Conservation (phyloP, 2,888 invertebrate genomes). For the Ferrisia virgata region DNA sequence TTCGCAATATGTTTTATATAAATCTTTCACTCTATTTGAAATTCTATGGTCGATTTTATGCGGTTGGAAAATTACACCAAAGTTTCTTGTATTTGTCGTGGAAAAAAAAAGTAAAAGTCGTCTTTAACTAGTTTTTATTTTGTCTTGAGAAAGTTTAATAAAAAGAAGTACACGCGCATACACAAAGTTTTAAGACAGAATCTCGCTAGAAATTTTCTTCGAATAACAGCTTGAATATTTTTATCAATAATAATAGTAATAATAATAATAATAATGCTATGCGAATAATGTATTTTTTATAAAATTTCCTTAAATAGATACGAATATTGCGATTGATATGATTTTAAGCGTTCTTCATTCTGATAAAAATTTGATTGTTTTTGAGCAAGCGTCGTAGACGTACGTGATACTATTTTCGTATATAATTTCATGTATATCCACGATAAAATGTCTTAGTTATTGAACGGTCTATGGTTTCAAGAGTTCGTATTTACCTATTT, state of each 20-base stretch:
- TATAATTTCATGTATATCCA: too few relatives aligned
- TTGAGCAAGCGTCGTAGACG: too few relatives aligned
- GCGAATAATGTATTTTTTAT: neutral
- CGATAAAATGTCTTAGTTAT: too few relatives aligned
- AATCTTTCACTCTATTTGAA: neutral
- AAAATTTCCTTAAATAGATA: too few relatives aligned
- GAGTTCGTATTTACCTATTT: too few relatives aligned
- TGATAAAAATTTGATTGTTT: neutral
- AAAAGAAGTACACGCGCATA: too few relatives aligned
- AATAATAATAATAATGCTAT: neutral
- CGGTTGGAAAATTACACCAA: neutral
- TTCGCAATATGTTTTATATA: constrained; percentile 3
- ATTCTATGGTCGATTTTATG: neutral
- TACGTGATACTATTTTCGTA: too few relatives aligned
- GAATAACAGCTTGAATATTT: neutral
- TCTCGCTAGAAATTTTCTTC: neutral
- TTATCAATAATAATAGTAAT: neutral
- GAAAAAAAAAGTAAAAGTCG: neutral
- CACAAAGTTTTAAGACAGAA: neutral
- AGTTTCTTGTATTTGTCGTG: neutral
- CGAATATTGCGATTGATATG: neutral
- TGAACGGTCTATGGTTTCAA: too few relatives aligned
- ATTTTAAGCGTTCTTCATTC: neutral
- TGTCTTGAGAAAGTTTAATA: neutral
- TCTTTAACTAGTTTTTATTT: constrained; percentile 10